phyloP scores from a whole-genome alignment of 1,140 invertebrate species.

The Cotesia typhae region DNA sequence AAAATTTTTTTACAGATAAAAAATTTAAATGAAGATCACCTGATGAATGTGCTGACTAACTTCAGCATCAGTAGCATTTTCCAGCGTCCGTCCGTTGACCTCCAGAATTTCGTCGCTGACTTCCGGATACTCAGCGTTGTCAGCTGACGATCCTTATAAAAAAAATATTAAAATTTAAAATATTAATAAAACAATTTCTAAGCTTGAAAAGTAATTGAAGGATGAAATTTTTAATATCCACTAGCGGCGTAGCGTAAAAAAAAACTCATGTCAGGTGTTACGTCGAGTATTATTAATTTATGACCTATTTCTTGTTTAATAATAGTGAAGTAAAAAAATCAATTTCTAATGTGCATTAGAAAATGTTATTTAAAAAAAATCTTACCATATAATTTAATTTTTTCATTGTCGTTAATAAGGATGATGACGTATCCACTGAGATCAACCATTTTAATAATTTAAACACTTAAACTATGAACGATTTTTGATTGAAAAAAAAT shows the following conservation, averaged over 20 bases:
- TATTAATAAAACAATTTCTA: neutral
- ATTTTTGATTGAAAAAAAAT: no score
- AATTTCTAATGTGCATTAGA: no score
- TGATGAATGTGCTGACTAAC: conserved; percentile 94
- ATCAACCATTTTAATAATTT: conserved; percentile 77
- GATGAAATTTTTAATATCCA: conserved; percentile 12
- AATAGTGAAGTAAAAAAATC: neutral
- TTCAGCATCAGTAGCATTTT: conserved; percentile 87
- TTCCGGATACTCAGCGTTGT: conserved; percentile 88
- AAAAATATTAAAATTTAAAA: neutral
- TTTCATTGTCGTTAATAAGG: conserved; percentile 90
- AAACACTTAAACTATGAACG: no score
- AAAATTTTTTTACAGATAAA: neutral
- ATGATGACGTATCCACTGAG: conserved; percentile 96
- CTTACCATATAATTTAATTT: conserved; percentile 95
- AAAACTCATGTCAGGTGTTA: neutral
- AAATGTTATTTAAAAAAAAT: conserved; percentile 10
- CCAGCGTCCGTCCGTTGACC: conserved; percentile 90
- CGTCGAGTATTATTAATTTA: conserved; percentile 19
- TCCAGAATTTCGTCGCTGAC: conserved; percentile 95
- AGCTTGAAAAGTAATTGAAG: neutral
- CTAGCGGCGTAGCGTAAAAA: neutral
- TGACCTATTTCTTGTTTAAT: neutral
- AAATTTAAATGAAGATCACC: conserved; percentile 67
- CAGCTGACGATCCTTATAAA: conserved; percentile 85